These are phyloP conservation scores for Lamellibrachia satsuma DNA, from an alignment of 2,888 invertebrate genomes.

Conservation along the genomic window DNA sequence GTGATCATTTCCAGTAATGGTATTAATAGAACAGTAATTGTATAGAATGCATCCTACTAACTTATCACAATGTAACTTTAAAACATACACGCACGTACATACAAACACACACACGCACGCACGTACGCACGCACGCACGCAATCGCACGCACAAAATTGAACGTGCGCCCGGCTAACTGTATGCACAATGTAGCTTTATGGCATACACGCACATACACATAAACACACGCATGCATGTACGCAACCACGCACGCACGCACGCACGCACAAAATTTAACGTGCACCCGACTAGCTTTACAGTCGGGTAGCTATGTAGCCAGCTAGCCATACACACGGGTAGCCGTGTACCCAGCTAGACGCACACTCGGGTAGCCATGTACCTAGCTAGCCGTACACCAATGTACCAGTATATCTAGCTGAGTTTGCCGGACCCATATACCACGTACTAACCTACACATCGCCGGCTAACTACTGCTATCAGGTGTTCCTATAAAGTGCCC, in stretches of 20 bases:
- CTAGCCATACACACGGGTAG: not conserved
- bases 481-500: not conserved
- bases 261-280: not conserved
- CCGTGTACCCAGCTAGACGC: not conserved
- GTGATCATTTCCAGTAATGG: not conserved
- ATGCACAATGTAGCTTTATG: not conserved
- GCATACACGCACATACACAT: not conserved
- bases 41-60: not conserved
- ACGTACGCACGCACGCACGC: no score
- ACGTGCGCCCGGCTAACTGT: no score
- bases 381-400: not conserved
- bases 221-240: no score
- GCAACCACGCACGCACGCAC: no score
- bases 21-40: not conserved
- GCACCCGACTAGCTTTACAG: not conserved
- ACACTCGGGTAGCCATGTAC: not conserved
- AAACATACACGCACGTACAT: not conserved
- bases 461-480: not conserved
- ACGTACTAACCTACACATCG: not conserved
- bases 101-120: not conserved
- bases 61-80: not conserved
- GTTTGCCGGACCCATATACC: not conserved
- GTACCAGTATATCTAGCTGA: not conserved
- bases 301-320: not conserved
- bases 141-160: no score